These are phyloP conservation scores for Gymnothorax javanicus DNA, from an alignment of 2,797 vertebrate species.

Conservation along the genomic window DNA sequence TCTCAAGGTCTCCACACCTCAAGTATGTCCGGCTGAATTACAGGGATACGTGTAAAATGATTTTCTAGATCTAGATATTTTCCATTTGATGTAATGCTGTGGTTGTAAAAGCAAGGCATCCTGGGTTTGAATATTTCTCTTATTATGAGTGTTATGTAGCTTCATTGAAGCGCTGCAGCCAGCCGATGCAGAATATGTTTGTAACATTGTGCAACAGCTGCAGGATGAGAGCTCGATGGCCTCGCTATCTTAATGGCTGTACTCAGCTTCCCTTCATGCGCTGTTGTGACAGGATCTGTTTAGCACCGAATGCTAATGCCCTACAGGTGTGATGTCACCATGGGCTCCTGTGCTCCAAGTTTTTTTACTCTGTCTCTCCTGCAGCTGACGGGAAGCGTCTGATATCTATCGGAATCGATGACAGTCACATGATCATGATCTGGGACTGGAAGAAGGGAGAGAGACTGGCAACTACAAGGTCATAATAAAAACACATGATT, in stretches of 20 bases:
- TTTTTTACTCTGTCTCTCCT: not conserved
- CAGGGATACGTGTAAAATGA: too few relatives aligned
- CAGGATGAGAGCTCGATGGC: not conserved
- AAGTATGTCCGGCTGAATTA: too few relatives aligned
- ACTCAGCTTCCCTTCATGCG: not conserved
- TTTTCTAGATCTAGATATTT: too few relatives aligned
- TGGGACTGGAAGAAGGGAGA: slow-evolving; percentile 99
- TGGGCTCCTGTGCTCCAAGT: not conserved
- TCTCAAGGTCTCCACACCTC: too few relatives aligned
- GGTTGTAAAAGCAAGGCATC: too few relatives aligned
- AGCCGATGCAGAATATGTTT: not conserved
- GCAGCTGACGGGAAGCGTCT: slow-evolving; percentile 73
- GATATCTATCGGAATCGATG: slow-evolving; percentile 89
- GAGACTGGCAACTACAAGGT: slow-evolving; percentile 89
- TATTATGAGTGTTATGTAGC: too few relatives aligned
- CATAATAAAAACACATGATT: slow-evolving; percentile 21
- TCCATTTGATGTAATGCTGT: too few relatives aligned
- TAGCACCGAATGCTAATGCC: not conserved
- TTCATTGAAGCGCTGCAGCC: too few relatives aligned
- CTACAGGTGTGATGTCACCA: not conserved
- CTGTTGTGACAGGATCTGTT: not conserved
- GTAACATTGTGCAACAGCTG: not conserved
- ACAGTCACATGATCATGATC: slow-evolving; percentile 88
- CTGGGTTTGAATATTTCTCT: too few relatives aligned
- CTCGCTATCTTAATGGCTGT: not conserved